Base-by-base conservation (phyloP, 2,888 invertebrate genomes). In the Chrysotoxum bicinctum region DNA sequence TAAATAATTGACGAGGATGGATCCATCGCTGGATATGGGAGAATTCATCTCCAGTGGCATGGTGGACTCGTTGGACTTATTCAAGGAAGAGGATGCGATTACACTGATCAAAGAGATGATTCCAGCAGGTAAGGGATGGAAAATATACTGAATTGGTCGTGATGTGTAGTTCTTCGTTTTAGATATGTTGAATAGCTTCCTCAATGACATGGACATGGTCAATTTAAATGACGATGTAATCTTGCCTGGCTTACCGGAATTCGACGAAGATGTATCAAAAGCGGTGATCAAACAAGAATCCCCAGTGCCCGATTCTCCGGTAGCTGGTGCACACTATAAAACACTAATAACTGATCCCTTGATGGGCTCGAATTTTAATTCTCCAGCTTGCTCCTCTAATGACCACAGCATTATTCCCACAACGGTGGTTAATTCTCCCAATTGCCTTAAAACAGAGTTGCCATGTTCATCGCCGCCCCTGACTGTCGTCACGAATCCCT, bases 21-120 rank as follows among this genome's bases (percentile, higher is more conserved):
- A 90, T 80, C 87, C 88, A 54, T 87, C 89, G 7, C 87, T 90
- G 75, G 90, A 90, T 60, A 89, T 91, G 89, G 86, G 77, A 48
- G 90, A 90, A 64, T 87, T 90, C 6, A 89, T 89, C 60, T 88
- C 88, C 54, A 88, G 87, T 77, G 87, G 88, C 19, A 88, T 90
- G 85, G 89, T 89, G 52, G 90, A 90, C 54, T 88, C 90, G 9
- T 83, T 90, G 75, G 91, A 91, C 52, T 87, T 91, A 54, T 90
- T 91, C 80, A 90, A 91, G 81, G 90, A 91, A 73, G 91, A 91
- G 74, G 91, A 91, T 87, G 90, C 91, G 0, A 88, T 92, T 7
- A 91, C 91, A 10, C 89, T 92, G 5, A 90, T 91, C 9, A 91
- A 91, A 40, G 92, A 91, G 56, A 91, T 91, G 89, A 89, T 91